Evolutionary conservation across 2,797 vertebrate species (phyloP), one percentile per base, ranked within the genome.

Genomic region (Atherinosoma microstoma): DNA sequence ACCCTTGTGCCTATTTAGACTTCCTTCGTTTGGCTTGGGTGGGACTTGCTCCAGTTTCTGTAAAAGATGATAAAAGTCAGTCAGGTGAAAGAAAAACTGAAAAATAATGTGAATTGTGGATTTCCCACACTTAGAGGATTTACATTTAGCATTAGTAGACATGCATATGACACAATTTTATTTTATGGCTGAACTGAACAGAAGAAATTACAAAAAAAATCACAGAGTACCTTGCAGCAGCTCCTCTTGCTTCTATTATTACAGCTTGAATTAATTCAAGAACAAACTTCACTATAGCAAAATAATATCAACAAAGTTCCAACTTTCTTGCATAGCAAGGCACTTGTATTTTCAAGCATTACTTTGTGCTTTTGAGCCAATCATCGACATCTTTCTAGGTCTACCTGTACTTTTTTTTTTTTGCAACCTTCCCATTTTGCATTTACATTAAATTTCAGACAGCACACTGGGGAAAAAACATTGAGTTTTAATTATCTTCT

Each of bases 1-100:
- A 78, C 86, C 88, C 90, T 94, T 91, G 72, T 42, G 81, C 38
- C 88, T 94, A 99, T 95, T 99, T 99, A 84, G 98, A 99, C 95
- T 99, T 99, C 96, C 97, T 99, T 96, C 97, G 92, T 94, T 99
- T 99, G 86, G 98, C 96, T 94, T 98, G 98, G 83, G 97, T 97
- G 67, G 95, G 96, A 92, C 97, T 97, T 66, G 97, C 96, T 95
- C 96, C 96, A 88, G 96, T 95, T 91, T 96, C 95, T 96, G 86
- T 58, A 66, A 84, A 88, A 80, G 89, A 90, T 65, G 88, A 84
- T 12, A 65, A 0, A 70, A 6, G 13, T 56, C 2, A 18, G 15
- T 85, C 15, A 60, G 35, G n/a, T 5, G 59, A 53, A 47, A 53
- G 1, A 32, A 57, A 18, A 22, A 51, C 47, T 11, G 2, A 18